These are phyloP conservation scores for Cyanoramphus novaezelandiae DNA, from an alignment of 2,113 vertebrate species.

Conservation along the genomic window DNA sequence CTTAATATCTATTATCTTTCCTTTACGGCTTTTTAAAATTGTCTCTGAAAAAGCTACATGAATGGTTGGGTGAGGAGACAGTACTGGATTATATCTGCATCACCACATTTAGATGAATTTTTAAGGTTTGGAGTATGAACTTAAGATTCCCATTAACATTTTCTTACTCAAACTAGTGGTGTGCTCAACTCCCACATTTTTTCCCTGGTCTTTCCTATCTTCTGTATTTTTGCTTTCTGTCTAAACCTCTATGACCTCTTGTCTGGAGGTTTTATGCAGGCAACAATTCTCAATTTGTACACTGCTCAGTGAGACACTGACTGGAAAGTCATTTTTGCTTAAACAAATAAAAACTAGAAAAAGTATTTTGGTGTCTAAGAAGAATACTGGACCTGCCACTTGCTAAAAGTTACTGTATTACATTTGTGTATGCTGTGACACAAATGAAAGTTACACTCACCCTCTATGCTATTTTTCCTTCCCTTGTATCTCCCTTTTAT, in stretches of 20 bases:
- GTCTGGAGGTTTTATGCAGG: not conserved
- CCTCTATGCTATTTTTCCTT: not conserved
- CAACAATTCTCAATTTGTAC: not conserved
- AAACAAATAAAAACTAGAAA: not conserved
- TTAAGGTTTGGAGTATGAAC: not conserved
- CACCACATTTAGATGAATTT: not conserved
- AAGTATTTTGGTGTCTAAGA: not conserved
- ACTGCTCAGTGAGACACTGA: not conserved
- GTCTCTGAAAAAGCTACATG: not conserved
- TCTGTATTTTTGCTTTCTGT: not conserved
- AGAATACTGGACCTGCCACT: not conserved
- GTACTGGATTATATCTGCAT: not conserved
- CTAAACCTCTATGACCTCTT: not conserved
- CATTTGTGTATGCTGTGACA: not conserved
- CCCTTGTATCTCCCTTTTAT: rapidly evolving
- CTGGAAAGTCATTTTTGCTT: not conserved
- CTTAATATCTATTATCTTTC: slow-evolving; percentile 3
- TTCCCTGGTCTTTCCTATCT: not conserved
- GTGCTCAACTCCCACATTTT: not conserved
- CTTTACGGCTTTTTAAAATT: not conserved
- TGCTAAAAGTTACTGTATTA: not conserved
- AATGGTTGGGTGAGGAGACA: not conserved
- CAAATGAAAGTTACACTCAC: not conserved
- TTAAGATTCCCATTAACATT: not conserved
- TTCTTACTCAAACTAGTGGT: not conserved